Base-by-base conservation (phyloP, 1,140 invertebrate genomes). In the Macrotrachela quadricornifera region DNA sequence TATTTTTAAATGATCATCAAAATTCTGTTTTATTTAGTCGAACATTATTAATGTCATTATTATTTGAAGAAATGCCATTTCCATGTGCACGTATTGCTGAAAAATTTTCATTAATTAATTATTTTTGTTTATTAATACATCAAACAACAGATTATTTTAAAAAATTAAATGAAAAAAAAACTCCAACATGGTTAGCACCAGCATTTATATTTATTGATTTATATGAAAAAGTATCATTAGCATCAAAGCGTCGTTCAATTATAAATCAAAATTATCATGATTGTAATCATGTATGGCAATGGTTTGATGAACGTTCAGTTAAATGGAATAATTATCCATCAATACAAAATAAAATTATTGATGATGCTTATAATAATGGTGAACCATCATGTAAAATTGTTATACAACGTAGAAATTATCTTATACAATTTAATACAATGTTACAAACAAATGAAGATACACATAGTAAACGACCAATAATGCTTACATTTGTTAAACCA, bases 401-500 rank as follows among this genome's bases (percentile, higher is more conserved):
- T 38, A 45, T 39, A 14, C 21, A 45, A 11, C 45, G 83, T 15
- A 73, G 83, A 59, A 71, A 79, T 41, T 87, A 86, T 61, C 77
- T 79, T 0, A 80, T 86, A 10, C 80, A 80, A 40, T 83, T 86
- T 61, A 78, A 75, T 17, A 78, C 78, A 49, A 85, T 86, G 83
- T 76, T 63, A 6, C 57, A 76, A 70, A 63, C 76, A 6, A 79
- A 78, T 68, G 76, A 86, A 62, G 83, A 85, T 54, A 83, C 79
- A 15, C 81, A 80, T 38, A 84, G 82, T 59, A 75, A 81, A 59
- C 71, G 84, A 41, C 83, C 84, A 0, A 81, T 88, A 2, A 81
- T 82, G 61, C 76, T 85, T 63, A 76, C 77, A 1, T 69, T 82
- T 40, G 51, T 40, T 10, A 53, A 50, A 39, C 13, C 38, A 10